phyloP scores from a whole-genome alignment of 2,797 vertebrate genomes.

The Miichthys miiuy region DNA sequence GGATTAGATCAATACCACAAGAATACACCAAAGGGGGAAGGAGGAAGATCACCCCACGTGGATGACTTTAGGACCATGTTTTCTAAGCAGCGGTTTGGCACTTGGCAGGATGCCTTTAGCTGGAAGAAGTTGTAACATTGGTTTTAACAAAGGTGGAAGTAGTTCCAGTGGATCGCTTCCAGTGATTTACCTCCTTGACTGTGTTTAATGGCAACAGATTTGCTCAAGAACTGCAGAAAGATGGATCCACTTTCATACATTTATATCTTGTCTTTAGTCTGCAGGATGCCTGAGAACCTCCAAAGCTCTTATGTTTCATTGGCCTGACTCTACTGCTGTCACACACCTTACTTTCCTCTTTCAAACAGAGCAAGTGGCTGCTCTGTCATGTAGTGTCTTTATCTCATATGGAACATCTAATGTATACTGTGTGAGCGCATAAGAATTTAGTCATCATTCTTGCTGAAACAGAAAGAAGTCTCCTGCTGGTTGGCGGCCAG shows the following conservation, averaged over 20 bases:
- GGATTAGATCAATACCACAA: slow-evolving; percentile 32
- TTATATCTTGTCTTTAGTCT: slow-evolving; percentile 1
- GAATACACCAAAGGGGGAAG: slow-evolving; percentile 13
- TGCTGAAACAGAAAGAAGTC: slow-evolving; percentile 59
- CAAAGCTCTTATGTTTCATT: slow-evolving; percentile 4
- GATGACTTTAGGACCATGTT: slow-evolving; percentile 6
- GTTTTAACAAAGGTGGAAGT: slow-evolving; percentile 44
- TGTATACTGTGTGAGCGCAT: slow-evolving; percentile 22
- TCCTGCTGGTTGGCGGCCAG: slow-evolving; percentile 64
- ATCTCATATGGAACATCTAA: slow-evolving; percentile 29
- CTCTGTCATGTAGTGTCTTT: slow-evolving; percentile 26
- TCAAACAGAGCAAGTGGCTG: slow-evolving; percentile 15
- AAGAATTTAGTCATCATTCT: slow-evolving; percentile 70
- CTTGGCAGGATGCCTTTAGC: slow-evolving; percentile 15
- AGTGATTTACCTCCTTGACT: slow-evolving; percentile 32
- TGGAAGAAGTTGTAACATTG: slow-evolving; percentile 34
- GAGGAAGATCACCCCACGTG: slow-evolving; percentile 17
- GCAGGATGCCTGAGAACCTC: background rate
- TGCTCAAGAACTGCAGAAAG: background rate
- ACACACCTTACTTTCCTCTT: slow-evolving; percentile 8
- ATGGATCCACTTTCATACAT: background rate
- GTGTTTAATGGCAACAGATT: slow-evolving; percentile 19
- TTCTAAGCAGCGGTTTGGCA: slow-evolving; percentile 46
- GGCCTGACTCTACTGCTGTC: background rate
- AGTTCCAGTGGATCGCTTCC: slow-evolving; percentile 9